Base-by-base conservation (phyloP, 92 coral and sea anemone species). In the Galaxea fascicularis region DNA sequence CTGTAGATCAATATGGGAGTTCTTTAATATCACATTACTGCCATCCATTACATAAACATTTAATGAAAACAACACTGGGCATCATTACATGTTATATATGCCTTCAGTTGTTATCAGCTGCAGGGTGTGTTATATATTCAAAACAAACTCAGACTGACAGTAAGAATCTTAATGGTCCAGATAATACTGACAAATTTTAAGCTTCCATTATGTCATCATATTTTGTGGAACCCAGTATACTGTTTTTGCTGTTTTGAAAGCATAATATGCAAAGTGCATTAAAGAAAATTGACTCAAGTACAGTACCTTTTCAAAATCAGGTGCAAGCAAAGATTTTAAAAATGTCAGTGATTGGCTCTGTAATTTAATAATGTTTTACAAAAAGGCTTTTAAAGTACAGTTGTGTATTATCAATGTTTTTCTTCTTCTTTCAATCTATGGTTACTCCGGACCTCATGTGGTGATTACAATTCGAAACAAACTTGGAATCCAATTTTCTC, bases 291-390 rank as follows among this genome's bases (percentile, higher is more conserved):
- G 4, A 45, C 46, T 47, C n/a, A n/a, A n/a, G n/a, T n/a, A n/a
- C n/a, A 29, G 15, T 47, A 56, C 35, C 60, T 21, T 66, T 62
- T 26, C 4, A 1, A 65, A 44, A 78, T 44, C 82, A 63, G 72
- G 20, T 65, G 83, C 47, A 15, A 47, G 17, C 3, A 63, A 13
- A n/a, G 63, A 64, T 25, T 74, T 59, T 22, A 10, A 65, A 21
- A 18, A 49, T 8, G 74, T 6, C 18, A 66, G 49, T 53, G 39
- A 20, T 20, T 21, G 0, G n/a, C 3, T 13, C 75, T 7, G 52
- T 51, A 79, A 65, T 51, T 64, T 66, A 47, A 79, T 28, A 52
- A 79, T 41, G 16, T 45, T 63, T 60, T 39, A 10, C 21, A 63
- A 44, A 22, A 45, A 22, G 31, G 56, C 27, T 65, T 62, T 77